Base-by-base conservation (phyloP, 1,140 invertebrate genomes). In the Lepidurus couesii region DNA sequence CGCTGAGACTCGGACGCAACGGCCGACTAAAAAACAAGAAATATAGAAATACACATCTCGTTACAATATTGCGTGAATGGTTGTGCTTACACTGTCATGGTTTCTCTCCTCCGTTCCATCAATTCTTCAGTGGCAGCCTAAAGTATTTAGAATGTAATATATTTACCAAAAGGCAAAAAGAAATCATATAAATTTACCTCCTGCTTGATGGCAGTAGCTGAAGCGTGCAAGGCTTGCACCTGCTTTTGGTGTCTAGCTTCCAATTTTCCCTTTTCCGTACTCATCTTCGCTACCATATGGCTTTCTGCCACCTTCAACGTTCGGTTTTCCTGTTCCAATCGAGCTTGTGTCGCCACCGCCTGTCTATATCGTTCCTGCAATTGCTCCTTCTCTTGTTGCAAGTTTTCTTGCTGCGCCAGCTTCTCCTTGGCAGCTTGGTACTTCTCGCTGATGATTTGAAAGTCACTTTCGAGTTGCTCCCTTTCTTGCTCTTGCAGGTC, bases 231-330 rank as follows among this genome's bases (percentile, higher is more conserved):
- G 16, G 7, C 78, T 75, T 79, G 75, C 43, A 79, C 43, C 11
- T 75, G 74, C 47, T 47, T 44, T 10, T 43, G 43, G 16, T 75
- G 44, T 43, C 73, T 74, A 24, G 78, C 78, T n/a, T 75, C 73
- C 1, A 47, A 21, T 13, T 79, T 79, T 16, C 75, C 78, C 73
- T 79, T 79, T 13, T 79, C 78, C 0, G 78, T 13, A 21, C 44
- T 24, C 10, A 79, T 79, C 45, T 79, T 73, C 9, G 78, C 78
- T 75, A 79, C 24, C 43, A 79, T 24, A 7, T 79, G 65, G 21
- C 47, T 43, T 24, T 79, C 73, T 13, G 74, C 44, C 7, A 44
- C 44, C 44, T 75, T 79, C 16, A 79, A 26, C 5, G 34, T 75
- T 9, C 78, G 73, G n/a, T 79, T 79, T 47, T 79, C 73, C 8